Conservation (phyloP, 2,888 invertebrate species). For the Allygus modestus region DNA sequence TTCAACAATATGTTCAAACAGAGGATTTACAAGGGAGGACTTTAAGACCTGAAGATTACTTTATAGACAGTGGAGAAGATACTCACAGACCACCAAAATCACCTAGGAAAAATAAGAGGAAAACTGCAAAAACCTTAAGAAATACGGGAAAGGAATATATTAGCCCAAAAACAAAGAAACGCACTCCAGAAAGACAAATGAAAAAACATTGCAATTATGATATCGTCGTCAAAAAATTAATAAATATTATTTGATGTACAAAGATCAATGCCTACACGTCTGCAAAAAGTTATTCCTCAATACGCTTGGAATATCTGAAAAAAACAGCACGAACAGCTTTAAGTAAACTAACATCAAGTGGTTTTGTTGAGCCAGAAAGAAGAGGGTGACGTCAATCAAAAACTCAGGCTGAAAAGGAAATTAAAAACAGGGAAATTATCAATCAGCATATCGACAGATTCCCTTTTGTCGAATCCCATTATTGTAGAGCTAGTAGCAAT, state of each 20-base stretch:
- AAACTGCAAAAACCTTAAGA: slow-evolving; percentile 9
- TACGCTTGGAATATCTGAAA: not conserved
- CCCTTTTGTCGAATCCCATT: slow-evolving; percentile 20
- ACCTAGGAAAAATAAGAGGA: not conserved
- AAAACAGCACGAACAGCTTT: slow-evolving; percentile 1
- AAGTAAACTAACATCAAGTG: not conserved
- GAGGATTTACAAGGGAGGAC: slow-evolving; percentile 13
- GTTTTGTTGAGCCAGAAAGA: not conserved
- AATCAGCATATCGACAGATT: slow-evolving; percentile 19
- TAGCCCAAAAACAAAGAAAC: not conserved
- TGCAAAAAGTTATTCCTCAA: slow-evolving; percentile 2
- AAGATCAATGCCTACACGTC: not conserved
- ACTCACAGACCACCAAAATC: not conserved
- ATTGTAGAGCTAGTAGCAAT: slow-evolving; percentile 21
- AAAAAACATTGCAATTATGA: not conserved
- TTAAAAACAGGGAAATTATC: not conserved
- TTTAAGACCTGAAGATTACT: not conserved
- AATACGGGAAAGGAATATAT: slow-evolving; percentile 26
- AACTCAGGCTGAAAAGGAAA: not conserved
- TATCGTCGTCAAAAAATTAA: not conserved
- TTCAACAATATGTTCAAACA: slow-evolving; percentile 4
- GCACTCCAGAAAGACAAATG: not conserved
- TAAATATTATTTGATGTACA: not conserved
- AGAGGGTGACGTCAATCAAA: not conserved
- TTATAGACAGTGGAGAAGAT: slow-evolving; percentile 1